Base-by-base conservation (phyloP, 2,113 vertebrate genomes). In the Synchiropus splendidus region DNA sequence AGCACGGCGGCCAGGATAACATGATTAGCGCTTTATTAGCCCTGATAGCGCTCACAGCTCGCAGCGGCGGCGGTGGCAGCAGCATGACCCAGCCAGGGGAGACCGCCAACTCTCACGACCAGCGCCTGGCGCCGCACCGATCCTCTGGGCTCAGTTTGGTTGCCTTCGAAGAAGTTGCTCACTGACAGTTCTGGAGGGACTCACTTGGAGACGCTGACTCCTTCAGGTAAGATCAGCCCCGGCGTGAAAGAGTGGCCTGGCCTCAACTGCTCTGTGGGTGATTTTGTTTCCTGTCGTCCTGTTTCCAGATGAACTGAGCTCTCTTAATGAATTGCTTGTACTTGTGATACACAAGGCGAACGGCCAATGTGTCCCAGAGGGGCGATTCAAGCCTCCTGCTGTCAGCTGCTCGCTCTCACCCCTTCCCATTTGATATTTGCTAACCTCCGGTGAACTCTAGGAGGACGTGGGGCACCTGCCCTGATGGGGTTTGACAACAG, bases 401-500 rank as follows among this genome's bases (percentile, higher is more conserved):
- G 14, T 42, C 47, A 53, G 57, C 51, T 47, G 45, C 2, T 16
- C 54, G 11, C n/a, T n/a, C n/a, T n/a, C n/a, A 27, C 21, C 48
- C 30, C 56, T 45, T 44, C n/a, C n/a, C n/a, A n/a, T n/a, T n/a
- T n/a, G n/a, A n/a, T n/a, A 77, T 76, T 86, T 84, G 80, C 75
- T 86, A 79, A 87, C 80, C 78, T 75, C 81, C 78, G 81, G 84
- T 81, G 74, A 72, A 73, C 80, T 77, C 71, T 57, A 51, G 21
- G 42, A 63, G 80, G 81, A 83, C n/a, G n/a, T n/a, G n/a, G n/a
- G n/a, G n/a, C n/a, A 42, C 57, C 62, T 37, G 81, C 61, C 72
- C 55, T 75, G 48, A 87, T 90, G 89, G 85, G 62, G 72, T 83
- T 72, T 51, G 69, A 72, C 54, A 79, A 86, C 58, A 77, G 75